phyloP scores from a whole-genome alignment of 2,113 vertebrate genomes.

The Nothocercus nigrocapillus region DNA sequence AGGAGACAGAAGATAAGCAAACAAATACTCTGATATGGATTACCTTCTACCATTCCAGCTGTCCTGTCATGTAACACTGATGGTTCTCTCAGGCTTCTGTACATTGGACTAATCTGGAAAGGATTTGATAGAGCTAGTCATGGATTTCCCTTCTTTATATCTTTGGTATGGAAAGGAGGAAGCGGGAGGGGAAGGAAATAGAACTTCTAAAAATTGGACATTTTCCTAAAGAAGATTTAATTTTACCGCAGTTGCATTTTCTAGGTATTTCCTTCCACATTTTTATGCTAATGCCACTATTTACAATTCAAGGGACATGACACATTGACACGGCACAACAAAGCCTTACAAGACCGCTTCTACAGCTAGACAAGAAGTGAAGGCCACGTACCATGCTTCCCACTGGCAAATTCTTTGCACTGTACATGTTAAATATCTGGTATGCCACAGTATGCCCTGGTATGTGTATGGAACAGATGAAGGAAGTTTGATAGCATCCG shows the following conservation, averaged over 20 bases:
- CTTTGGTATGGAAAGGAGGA: neutral
- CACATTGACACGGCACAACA: neutral
- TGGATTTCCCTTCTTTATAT: neutral
- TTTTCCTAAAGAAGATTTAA: too few species aligned
- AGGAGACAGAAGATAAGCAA: neutral
- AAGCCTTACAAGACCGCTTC: slow-evolving; percentile 1
- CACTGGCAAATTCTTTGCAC: slow-evolving; percentile 9
- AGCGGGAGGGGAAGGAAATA: neutral
- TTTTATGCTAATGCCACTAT: neutral
- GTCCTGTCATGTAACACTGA: accelerated
- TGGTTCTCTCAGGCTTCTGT: neutral
- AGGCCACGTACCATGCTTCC: neutral
- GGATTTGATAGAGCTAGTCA: neutral
- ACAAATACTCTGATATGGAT: neutral
- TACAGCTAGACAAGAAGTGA: neutral
- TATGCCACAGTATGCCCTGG: neutral
- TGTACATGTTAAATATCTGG: neutral
- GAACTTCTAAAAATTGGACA: too few species aligned
- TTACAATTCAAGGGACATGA: neutral
- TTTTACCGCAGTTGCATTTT: too few species aligned
- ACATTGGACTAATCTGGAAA: neutral
- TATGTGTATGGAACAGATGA: neutral
- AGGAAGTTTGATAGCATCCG: slow-evolving; percentile 39
- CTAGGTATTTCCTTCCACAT: too few species aligned
- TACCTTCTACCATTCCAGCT: neutral